Percentiles rank a stretch among this genome's conserved stretches.
Conservation (phyloP, 2,797 vertebrate genomes). For the Mastacembelus armatus region DNA sequence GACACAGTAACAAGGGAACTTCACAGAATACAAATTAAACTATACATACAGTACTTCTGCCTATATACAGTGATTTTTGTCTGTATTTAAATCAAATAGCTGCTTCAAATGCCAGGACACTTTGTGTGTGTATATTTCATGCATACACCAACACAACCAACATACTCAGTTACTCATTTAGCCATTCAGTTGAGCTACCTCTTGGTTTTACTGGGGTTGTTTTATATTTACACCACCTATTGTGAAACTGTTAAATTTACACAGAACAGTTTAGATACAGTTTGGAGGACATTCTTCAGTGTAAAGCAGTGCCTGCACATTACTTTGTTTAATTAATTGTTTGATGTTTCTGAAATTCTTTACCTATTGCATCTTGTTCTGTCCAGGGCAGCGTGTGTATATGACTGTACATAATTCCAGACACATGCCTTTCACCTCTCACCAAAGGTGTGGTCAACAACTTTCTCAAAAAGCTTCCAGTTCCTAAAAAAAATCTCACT, state of each 20-base stretch:
- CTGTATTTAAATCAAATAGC: constrained; percentile 79
- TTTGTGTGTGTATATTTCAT: constrained; percentile 41
- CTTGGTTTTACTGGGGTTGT: constrained; percentile 78
- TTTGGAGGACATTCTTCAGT: constrained; percentile 56
- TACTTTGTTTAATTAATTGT: constrained; percentile 47
- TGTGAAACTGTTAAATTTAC: constrained; percentile 71
- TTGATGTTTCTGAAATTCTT: constrained; percentile 40
- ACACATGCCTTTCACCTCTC: constrained; percentile 72
- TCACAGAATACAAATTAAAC: constrained; percentile 63
- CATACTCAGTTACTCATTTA: constrained; percentile 78
- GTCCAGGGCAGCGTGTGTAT: constrained; percentile 65
- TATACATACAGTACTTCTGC: constrained; percentile 71
- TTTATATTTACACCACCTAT: constrained; percentile 74
- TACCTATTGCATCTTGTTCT: constrained; percentile 55
- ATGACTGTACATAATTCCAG: constrained; percentile 61
- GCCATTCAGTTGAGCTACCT: constrained; percentile 84
- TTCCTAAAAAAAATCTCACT: constrained; percentile 63
- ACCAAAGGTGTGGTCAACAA: constrained; percentile 76
- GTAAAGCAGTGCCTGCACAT: constrained; percentile 78
- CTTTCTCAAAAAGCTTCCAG: constrained; percentile 71
- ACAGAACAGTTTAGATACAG: constrained; percentile 65
- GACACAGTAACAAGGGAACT: constrained; percentile 69
- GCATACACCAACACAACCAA: constrained; percentile 65
- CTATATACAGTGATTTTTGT: constrained; percentile 72
- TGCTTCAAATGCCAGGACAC: constrained; percentile 79